Evolutionary conservation across 2,113 vertebrate species (phyloP).

Genomic region (Meriones unguiculatus): DNA sequence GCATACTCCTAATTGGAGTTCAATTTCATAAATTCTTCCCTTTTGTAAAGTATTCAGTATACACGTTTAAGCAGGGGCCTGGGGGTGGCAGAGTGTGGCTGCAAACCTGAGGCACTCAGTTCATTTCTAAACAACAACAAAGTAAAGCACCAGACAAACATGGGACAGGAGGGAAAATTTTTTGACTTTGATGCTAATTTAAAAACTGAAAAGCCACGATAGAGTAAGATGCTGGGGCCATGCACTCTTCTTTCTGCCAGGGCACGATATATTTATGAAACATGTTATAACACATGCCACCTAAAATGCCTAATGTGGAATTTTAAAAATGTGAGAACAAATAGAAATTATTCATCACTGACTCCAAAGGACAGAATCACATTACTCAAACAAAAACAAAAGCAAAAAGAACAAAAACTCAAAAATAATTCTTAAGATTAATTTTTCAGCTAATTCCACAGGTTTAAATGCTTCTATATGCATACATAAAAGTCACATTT

Average conservation of each 20-base stretch:
- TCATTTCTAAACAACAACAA: background rate
- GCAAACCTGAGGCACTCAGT: background rate
- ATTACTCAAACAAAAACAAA: slow-evolving; percentile 14
- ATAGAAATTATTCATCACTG: slow-evolving; percentile 30
- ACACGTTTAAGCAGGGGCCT: background rate
- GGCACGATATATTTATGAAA: background rate
- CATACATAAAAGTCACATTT: background rate
- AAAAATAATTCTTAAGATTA: slow-evolving; percentile 44
- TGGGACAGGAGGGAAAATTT: background rate
- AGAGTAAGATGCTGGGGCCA: background rate
- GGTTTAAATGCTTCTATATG: background rate
- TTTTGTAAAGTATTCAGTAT: background rate
- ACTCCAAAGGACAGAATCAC: background rate
- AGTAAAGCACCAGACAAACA: background rate
- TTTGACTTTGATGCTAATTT: slow-evolving; percentile 7
- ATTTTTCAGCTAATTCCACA: slow-evolving; percentile 15
- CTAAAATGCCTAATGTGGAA: background rate
- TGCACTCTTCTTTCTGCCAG: background rate
- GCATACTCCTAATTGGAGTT: background rate
- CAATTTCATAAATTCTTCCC: background rate
- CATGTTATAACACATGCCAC: background rate
- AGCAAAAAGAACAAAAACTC: background rate
- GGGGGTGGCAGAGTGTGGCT: background rate
- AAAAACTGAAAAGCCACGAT: background rate
- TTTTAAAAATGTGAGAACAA: background rate